A percentile compares a stretch with the other conserved stretches of the same genome.
These are phyloP conservation scores for Lipophrys pholis DNA, from an alignment of 2,113 vertebrate genomes.

Conservation along the genomic window DNA sequence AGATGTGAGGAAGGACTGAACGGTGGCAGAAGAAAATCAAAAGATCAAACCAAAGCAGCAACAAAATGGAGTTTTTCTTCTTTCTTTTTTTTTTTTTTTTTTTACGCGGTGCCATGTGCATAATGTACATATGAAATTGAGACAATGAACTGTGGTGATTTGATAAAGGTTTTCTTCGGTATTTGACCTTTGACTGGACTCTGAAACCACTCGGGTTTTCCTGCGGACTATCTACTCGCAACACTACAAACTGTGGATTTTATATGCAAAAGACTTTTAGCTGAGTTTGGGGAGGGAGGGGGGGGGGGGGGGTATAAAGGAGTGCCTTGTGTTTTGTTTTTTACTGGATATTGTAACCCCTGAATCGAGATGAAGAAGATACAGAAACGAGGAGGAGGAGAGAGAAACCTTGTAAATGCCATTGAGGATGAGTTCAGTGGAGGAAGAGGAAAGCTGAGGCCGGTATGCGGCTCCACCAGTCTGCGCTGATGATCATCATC, in stretches of 20 bases:
- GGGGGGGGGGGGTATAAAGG: too few species aligned
- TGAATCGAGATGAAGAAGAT: constrained; percentile 11
- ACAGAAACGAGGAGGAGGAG: constrained; percentile 19
- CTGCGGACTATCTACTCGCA: not conserved
- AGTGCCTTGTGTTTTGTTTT: constrained; percentile 1
- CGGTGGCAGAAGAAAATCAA: constrained; percentile 21
- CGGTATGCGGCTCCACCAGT: constrained; percentile 49
- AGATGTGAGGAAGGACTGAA: constrained; percentile 47
- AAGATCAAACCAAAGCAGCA: constrained; percentile 71
- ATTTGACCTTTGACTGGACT: constrained; percentile 57
- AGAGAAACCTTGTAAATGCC: constrained; percentile 29
- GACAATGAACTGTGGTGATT: constrained; percentile 56
- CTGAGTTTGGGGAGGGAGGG: constrained; percentile 5
- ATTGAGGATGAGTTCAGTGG: constrained; percentile 25
- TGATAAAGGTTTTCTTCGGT: constrained; percentile 42
- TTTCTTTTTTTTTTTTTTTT: constrained; percentile 2
- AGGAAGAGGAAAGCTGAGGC: constrained; percentile 43
- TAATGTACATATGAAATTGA: constrained; percentile 57
- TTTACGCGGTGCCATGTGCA: constrained; percentile 49
- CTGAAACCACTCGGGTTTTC: constrained; percentile 55
- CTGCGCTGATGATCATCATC: not conserved
- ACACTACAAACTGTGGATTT: constrained; percentile 51
- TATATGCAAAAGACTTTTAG: constrained; percentile 11
- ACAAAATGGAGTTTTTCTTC: constrained; percentile 25
- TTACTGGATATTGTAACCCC: constrained; percentile 21